These are phyloP conservation scores for Drosophila seguyi DNA, from an alignment of 1,140 invertebrate species.

Conservation along the genomic window DNA sequence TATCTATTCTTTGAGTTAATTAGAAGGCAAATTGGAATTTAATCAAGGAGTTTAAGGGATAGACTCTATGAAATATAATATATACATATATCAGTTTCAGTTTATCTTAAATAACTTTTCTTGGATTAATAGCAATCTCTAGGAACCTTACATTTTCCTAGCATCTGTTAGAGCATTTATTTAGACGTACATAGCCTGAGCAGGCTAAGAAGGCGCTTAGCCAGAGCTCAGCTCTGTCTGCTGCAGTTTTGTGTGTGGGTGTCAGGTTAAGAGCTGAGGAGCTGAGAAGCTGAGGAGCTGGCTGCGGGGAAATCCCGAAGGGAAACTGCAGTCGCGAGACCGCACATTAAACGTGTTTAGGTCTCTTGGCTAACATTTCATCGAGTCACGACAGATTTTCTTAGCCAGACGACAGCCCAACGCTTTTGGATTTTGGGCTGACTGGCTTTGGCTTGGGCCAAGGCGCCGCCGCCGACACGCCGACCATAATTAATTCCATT, in stretches of 20 bases:
- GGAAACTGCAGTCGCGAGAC: conserved; percentile 53
- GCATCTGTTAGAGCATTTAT: conserved; percentile 51
- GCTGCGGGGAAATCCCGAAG: conserved; percentile 12
- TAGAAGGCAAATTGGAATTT: background rate
- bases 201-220: conserved; percentile 49
- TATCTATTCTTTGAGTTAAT: background rate
- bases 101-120: background rate
- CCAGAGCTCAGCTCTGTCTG: conserved; percentile 20
- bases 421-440: conserved; percentile 23
- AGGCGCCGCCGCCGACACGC: conserved; percentile 59
- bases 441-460: conserved; percentile 29
- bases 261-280: conserved; percentile 47
- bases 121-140: background rate
- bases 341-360: conserved; percentile 77
- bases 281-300: no score
- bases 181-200: conserved; percentile 40
- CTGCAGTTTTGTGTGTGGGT: conserved; percentile 62
- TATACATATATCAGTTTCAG: background rate
- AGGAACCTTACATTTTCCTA: background rate
- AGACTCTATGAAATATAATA: background rate
- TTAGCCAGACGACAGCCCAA: conserved; percentile 28
- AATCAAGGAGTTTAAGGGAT: background rate
- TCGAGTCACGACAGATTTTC: conserved; percentile 61
- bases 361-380: conserved; percentile 67
- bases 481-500: conserved; percentile 65